phyloP scores from a whole-genome alignment of 2,797 vertebrate species.

The Halcyon chelicuti region DNA sequence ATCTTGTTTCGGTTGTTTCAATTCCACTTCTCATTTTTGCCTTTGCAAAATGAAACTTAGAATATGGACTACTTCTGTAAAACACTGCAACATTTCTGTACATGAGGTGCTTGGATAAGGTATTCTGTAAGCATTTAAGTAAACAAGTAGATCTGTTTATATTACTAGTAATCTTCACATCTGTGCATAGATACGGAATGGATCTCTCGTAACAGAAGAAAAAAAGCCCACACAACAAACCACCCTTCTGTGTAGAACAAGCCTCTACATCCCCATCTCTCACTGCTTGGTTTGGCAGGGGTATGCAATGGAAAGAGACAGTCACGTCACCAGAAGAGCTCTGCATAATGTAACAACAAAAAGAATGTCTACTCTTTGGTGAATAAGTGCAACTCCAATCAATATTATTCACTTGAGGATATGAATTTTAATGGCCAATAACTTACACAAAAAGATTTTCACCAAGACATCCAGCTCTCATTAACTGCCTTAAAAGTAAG shows the following conservation, averaged over 20 bases:
- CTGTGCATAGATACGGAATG: background rate
- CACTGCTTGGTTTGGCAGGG: background rate
- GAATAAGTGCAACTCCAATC: background rate
- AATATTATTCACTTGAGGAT: background rate
- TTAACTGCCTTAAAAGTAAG: background rate
- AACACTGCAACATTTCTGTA: background rate
- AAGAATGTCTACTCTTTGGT: background rate
- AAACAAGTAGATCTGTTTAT: background rate
- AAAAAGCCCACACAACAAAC: background rate
- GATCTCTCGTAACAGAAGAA: background rate
- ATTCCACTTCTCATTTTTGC: background rate
- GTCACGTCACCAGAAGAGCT: background rate
- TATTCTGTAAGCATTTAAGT: background rate
- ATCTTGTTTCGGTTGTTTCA: background rate
- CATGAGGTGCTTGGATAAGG: background rate
- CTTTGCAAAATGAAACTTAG: background rate
- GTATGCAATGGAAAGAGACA: background rate
- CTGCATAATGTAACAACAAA: background rate
- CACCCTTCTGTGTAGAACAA: background rate
- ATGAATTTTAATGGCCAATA: background rate
- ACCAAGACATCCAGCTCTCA: background rate
- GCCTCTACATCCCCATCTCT: background rate
- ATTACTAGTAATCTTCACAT: background rate
- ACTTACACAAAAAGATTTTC: background rate
- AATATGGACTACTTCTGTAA: background rate